Conservation (phyloP, 2,113 vertebrate species). For the Trogon melanurus region DNA sequence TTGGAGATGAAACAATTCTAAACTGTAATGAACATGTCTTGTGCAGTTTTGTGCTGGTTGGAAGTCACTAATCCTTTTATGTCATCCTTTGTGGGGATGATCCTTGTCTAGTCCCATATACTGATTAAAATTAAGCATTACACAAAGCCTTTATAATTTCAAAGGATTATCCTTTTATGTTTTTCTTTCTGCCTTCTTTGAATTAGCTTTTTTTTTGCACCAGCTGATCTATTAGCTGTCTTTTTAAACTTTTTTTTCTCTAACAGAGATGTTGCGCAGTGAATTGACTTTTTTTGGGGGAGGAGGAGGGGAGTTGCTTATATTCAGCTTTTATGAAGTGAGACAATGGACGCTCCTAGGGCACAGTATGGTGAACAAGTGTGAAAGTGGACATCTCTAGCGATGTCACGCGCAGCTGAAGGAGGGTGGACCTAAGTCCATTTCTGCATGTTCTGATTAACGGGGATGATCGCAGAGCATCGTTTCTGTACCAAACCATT, state of each 20-base stretch:
- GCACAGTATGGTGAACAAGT: neutral
- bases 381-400: neutral
- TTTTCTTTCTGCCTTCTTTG: neutral
- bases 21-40: neutral
- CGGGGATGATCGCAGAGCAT: neutral
- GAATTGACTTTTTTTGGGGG: neutral
- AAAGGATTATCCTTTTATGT: neutral
- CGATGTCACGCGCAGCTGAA: neutral
- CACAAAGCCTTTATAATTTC: neutral
- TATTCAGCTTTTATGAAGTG: neutral
- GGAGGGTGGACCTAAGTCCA: neutral
- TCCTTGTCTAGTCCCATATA: neutral
- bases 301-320: neutral
- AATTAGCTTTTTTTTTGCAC: neutral
- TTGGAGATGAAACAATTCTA: neutral
- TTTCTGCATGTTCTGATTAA: neutral
- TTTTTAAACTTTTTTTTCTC: neutral
- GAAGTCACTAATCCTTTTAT: slow-evolving; percentile 24
- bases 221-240: neutral
- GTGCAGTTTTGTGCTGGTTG: neutral
- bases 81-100: slow-evolving; percentile 14
- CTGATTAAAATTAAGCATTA: slow-evolving; percentile 37
- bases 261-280: neutral
- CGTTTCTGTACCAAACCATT: neutral
- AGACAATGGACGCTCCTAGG: neutral